These are phyloP conservation scores for Lacerta viridis DNA, from an alignment of 2,797 vertebrate genomes.

Conservation along the genomic window DNA sequence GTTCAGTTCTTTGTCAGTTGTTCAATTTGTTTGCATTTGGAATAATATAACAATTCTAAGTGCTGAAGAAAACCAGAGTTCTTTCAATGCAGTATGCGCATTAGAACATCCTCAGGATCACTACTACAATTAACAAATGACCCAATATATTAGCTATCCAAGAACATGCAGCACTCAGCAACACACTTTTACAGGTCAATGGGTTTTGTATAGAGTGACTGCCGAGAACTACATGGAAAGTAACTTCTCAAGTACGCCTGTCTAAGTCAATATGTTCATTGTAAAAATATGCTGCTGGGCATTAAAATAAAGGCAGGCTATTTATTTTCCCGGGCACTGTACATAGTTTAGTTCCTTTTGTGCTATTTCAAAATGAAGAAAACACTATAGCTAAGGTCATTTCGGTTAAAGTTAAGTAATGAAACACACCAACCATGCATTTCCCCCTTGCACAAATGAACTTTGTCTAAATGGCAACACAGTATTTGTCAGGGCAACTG, in stretches of 20 bases:
- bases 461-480: neutral
- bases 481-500: neutral
- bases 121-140: slow-evolving; percentile 60
- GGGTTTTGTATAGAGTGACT: slow-evolving; percentile 71
- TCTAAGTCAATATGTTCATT: slow-evolving; percentile 71
- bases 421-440: neutral
- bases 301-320: slow-evolving; percentile 67
- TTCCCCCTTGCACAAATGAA: neutral
- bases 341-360: slow-evolving; percentile 52
- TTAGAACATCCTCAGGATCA: slow-evolving; percentile 64
- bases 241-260: slow-evolving; percentile 71
- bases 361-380: slow-evolving; percentile 27
- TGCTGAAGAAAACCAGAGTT: slow-evolving; percentile 49
- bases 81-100: slow-evolving; percentile 58
- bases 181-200: slow-evolving; percentile 75
- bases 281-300: slow-evolving; percentile 60
- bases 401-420: slow-evolving; percentile 2
- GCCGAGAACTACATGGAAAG: slow-evolving; percentile 73
- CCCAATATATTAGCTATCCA: slow-evolving; percentile 62
- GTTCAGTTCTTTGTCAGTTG: slow-evolving; percentile 45
- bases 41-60: slow-evolving; percentile 54
- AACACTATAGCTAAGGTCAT: neutral
- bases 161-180: slow-evolving; percentile 59
- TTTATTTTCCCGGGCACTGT: slow-evolving; percentile 56
- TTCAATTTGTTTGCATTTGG: slow-evolving; percentile 49